phyloP scores from a whole-genome alignment of 2,797 vertebrate genomes.

The Gymnocypris eckloni region DNA sequence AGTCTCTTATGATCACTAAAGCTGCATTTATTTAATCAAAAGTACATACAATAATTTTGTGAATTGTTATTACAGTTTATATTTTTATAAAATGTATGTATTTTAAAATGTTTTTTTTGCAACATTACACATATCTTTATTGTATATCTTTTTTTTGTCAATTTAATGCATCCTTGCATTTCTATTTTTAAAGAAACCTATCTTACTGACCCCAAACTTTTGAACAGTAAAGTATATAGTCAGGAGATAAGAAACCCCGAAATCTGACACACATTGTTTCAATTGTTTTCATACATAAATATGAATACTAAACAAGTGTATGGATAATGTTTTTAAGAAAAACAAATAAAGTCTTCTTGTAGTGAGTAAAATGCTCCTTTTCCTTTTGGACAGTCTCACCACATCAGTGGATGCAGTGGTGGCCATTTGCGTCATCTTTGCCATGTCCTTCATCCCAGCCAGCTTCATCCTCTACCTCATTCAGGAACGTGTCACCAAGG shows the following conservation, averaged over 20 bases:
- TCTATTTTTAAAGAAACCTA: no score
- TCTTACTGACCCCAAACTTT: neutral
- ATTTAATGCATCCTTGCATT: neutral
- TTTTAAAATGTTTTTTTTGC: no score
- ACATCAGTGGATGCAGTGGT: slow-evolving; percentile 93
- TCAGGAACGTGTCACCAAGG: slow-evolving; percentile 92
- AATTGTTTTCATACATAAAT: neutral
- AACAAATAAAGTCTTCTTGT: neutral
- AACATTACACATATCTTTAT: neutral
- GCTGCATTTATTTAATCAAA: neutral
- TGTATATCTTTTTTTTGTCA: neutral
- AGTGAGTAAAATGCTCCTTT: neutral
- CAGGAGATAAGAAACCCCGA: neutral
- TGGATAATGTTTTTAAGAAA: no score
- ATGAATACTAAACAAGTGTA: no score
- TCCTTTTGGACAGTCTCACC: slow-evolving; percentile 79
- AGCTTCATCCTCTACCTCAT: slow-evolving; percentile 97
- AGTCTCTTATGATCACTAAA: neutral
- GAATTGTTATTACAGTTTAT: no score
- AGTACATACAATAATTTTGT: neutral
- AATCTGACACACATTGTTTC: neutral
- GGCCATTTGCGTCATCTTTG: slow-evolving; percentile 96
- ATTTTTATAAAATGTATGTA: no score
- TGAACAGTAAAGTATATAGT: neutral
- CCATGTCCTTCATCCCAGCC: slow-evolving; percentile 98